These are phyloP conservation scores for Tipula confusa DNA, from an alignment of 2,888 invertebrate genomes.

Conservation along the genomic window DNA sequence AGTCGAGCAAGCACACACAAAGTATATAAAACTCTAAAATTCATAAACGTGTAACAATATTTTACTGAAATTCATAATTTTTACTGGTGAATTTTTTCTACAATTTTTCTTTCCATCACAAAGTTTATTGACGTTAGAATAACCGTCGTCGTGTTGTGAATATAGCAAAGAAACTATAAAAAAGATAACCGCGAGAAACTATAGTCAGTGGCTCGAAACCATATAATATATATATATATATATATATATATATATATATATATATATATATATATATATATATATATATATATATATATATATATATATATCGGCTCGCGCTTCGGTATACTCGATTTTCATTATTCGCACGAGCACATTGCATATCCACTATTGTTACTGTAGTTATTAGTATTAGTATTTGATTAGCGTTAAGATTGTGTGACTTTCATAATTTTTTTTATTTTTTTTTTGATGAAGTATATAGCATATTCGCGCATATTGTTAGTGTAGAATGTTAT, in stretches of 20 bases:
- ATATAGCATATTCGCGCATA: not conserved
- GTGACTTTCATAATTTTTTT: not conserved
- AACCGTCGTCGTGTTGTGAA: slow-evolving; percentile 7
- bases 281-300: no score
- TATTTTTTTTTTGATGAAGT: not conserved
- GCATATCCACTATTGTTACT: not conserved
- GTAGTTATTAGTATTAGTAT: not conserved
- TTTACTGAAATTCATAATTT: slow-evolving; percentile 14
- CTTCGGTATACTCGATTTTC: not conserved
- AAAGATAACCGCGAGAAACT: slow-evolving; percentile 9
- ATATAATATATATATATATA: not conserved
- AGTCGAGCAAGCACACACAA: slow-evolving; percentile 1
- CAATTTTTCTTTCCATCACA: not conserved
- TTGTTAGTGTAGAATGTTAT: slow-evolving; percentile 12
- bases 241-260: not conserved
- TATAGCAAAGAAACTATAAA: not conserved
- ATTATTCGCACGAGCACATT: not conserved
- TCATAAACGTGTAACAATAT: slow-evolving; percentile 12
- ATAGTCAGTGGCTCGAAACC: slow-evolving; percentile 20
- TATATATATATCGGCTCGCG: not conserved
- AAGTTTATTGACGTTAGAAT: slow-evolving; percentile 25
- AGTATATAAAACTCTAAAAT: not conserved
- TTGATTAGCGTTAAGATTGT: not conserved
- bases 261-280: no score
- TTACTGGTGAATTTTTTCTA: not conserved